Evolutionary conservation across 2,888 invertebrate genomes (phyloP).

Genomic region (Clepsis dumicolana): DNA sequence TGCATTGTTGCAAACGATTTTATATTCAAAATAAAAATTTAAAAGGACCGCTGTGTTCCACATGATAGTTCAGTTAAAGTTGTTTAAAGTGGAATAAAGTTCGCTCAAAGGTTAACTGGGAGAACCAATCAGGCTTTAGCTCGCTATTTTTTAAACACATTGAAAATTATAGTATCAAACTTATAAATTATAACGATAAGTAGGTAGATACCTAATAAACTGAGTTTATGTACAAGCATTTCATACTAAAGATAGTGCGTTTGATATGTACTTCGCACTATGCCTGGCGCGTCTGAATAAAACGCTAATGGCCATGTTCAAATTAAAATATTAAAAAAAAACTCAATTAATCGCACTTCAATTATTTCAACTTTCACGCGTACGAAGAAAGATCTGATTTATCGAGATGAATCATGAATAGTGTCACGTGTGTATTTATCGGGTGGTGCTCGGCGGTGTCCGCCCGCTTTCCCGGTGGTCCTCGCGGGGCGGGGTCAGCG

Average conservation of each 20-base stretch:
- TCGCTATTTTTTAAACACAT: too few species aligned
- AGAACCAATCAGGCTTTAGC: too few species aligned
- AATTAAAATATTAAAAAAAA: too few species aligned
- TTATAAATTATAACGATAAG: too few species aligned
- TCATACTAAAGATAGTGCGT: too few species aligned
- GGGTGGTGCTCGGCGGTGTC: slow-evolving; percentile 63
- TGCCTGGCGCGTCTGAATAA: too few species aligned
- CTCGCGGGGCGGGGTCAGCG: slow-evolving; percentile 82
- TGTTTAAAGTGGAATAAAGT: background rate
- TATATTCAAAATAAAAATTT: slow-evolving; percentile 6
- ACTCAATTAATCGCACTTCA: background rate
- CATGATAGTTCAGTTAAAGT: background rate
- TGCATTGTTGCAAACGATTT: slow-evolving; percentile 18
- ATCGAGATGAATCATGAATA: slow-evolving; percentile 63
- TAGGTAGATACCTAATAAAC: too few species aligned
- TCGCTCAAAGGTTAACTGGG: too few species aligned
- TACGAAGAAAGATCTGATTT: slow-evolving; percentile 47
- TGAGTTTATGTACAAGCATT: too few species aligned
- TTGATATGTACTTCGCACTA: too few species aligned
- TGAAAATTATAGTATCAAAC: too few species aligned
- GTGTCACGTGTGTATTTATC: slow-evolving; percentile 68
- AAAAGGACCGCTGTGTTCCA: background rate
- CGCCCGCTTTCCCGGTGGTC: slow-evolving; percentile 86
- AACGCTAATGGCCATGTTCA: too few species aligned
- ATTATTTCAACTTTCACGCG: slow-evolving; percentile 35